phyloP scores from a whole-genome alignment of 2,888 invertebrate species.

The Orchesella flavescens region DNA sequence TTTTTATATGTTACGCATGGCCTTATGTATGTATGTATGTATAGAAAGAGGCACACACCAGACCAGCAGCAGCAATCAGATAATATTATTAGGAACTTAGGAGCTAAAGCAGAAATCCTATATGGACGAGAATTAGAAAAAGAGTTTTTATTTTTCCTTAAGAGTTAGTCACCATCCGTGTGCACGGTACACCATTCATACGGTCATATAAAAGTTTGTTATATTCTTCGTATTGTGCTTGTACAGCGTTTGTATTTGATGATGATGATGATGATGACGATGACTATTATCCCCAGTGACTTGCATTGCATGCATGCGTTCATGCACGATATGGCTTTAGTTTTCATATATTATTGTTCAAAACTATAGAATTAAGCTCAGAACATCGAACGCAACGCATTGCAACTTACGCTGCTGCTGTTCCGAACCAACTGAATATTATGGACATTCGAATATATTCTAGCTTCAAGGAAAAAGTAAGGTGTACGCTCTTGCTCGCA shows the following conservation, averaged over 20 bases:
- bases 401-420: slow-evolving; percentile 4
- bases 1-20: slow-evolving; percentile 37
- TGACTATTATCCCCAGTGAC: slow-evolving; percentile 57
- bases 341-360: slow-evolving; percentile 27
- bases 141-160: slow-evolving; percentile 1
- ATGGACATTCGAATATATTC: background rate
- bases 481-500: background rate
- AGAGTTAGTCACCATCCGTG: slow-evolving; percentile 5
- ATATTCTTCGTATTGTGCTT: background rate
- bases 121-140: background rate
- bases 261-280: too few species aligned
- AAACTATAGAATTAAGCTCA: background rate
- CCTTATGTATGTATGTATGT: background rate
- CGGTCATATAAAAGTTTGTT: background rate
- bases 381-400: background rate
- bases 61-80: slow-evolving; percentile 22
- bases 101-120: slow-evolving; percentile 4
- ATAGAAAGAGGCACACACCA: slow-evolving; percentile 7
- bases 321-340: slow-evolving; percentile 55
- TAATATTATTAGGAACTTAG: slow-evolving; percentile 18
- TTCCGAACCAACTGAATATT: background rate
- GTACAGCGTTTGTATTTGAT: background rate
- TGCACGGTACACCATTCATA: background rate
- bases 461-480: slow-evolving; percentile 2
- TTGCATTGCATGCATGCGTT: slow-evolving; percentile 58